phyloP scores from a whole-genome alignment of 2,888 invertebrate species.

The Sphaeridia pumilis region DNA sequence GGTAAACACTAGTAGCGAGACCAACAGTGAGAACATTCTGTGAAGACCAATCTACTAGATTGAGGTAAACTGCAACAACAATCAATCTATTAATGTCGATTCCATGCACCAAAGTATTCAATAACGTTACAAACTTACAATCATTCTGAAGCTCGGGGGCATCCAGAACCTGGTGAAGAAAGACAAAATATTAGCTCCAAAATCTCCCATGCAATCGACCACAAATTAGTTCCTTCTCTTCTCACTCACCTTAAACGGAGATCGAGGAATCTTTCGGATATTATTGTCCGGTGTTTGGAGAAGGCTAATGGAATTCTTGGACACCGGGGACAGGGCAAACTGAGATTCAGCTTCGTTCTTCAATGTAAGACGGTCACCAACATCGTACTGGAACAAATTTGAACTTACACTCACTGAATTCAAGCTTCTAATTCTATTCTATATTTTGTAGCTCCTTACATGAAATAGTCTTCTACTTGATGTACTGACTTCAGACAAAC shows the following conservation, averaged over 20 bases:
- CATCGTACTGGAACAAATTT: slow-evolving; percentile 56
- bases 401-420: no score
- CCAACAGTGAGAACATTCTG: slow-evolving; percentile 98
- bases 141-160: slow-evolving; percentile 97
- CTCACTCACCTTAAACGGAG: slow-evolving; percentile 94
- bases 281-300: slow-evolving; percentile 90
- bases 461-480: slow-evolving; percentile 48
- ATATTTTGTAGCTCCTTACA: slow-evolving; percentile 38
- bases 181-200: no score
- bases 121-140: no score
- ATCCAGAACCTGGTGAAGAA: slow-evolving; percentile 54
- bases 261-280: slow-evolving; percentile 94
- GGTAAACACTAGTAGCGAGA: slow-evolving; percentile 94
- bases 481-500: slow-evolving; percentile 43
- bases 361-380: slow-evolving; percentile 44
- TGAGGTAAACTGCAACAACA: no score
- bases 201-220: no score
- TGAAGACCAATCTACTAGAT: slow-evolving; percentile 98
- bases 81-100: no score
- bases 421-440: neutral
- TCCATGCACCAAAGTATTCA: no score
- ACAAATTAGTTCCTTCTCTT: slow-evolving; percentile 4
- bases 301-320: slow-evolving; percentile 86
- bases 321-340: slow-evolving; percentile 88
- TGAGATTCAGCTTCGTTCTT: slow-evolving; percentile 60